These are phyloP conservation scores for Exaiptasia diaphana DNA, from an alignment of 64 coral and sea anemone species.

Conservation along the genomic window DNA sequence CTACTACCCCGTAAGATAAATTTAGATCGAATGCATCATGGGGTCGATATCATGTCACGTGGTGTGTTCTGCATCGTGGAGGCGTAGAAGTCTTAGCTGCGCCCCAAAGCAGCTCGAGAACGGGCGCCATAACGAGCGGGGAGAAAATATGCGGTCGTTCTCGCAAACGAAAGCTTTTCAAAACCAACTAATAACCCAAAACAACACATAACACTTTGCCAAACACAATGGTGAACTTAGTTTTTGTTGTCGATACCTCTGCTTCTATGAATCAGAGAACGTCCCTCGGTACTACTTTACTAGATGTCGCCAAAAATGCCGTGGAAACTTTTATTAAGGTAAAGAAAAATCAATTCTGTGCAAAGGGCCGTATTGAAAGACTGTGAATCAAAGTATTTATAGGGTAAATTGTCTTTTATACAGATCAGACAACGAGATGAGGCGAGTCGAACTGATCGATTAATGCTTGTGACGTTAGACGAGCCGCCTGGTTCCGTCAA, in stretches of 20 bases:
- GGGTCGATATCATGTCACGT: slow-evolving; percentile 80
- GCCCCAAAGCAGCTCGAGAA: slow-evolving; percentile 99
- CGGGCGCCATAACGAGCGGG: slow-evolving; percentile 84
- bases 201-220: slow-evolving; percentile 74
- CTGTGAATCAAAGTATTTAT: slow-evolving; percentile 60
- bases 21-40: slow-evolving; percentile 23
- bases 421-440: slow-evolving; percentile 97
- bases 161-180: slow-evolving; percentile 78
- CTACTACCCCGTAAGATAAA: background rate
- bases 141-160: slow-evolving; percentile 59
- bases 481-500: slow-evolving; percentile 96
- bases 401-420: slow-evolving; percentile 61
- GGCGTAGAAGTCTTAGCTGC: slow-evolving; percentile 92
- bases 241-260: slow-evolving; percentile 99
- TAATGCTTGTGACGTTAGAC: slow-evolving; percentile 99
- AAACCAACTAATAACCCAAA: slow-evolving; percentile 71
- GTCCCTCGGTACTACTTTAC: slow-evolving; percentile 94
- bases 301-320: slow-evolving; percentile 99
- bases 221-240: slow-evolving; percentile 96
- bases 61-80: slow-evolving; percentile 84
- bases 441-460: slow-evolving; percentile 94
- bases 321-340: slow-evolving; percentile 99
- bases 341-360: slow-evolving; percentile 46
- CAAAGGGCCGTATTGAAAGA: slow-evolving; percentile 33
- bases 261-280: slow-evolving; percentile 99